A percentile compares a stretch with the other conserved stretches of the same genome.
Conservation (phyloP, 2,888 invertebrate genomes). For the Serrognathus titanus region DNA sequence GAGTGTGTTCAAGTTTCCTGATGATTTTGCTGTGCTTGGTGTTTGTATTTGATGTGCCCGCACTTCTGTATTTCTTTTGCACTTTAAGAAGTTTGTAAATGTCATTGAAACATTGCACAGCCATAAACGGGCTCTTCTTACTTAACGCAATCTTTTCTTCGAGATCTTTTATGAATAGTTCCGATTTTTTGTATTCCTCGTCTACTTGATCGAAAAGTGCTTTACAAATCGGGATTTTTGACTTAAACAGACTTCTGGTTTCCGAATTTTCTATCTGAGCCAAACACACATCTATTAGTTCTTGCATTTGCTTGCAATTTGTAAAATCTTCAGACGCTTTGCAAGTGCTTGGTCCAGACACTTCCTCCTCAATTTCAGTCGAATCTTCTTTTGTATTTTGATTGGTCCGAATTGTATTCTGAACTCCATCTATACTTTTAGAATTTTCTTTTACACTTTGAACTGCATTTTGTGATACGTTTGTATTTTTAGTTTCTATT, state of each 20-base stretch:
- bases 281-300: constrained; percentile 11
- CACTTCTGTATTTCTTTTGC: constrained; percentile 4
- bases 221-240: constrained; percentile 10
- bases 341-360: too few species aligned
- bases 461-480: too few species aligned
- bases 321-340: background rate
- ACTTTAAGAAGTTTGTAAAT: constrained; percentile 13
- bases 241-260: constrained; percentile 4
- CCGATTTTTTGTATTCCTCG: background rate
- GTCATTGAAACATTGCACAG: constrained; percentile 10
- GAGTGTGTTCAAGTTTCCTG: constrained; percentile 50
- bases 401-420: too few species aligned
- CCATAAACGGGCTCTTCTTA: background rate
- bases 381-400: too few species aligned
- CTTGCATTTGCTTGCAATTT: constrained; percentile 3
- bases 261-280: constrained; percentile 4
- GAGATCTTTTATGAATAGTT: constrained; percentile 6
- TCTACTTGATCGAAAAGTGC: constrained; percentile 10
- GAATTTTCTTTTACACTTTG: too few species aligned
- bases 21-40: constrained; percentile 19
- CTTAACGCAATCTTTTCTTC: constrained; percentile 1
- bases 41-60: constrained; percentile 22
- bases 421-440: too few species aligned
- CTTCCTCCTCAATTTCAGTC: too few species aligned
- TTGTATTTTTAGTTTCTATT: too few species aligned